Base-by-base conservation (phyloP, 2,888 invertebrate species). In the Theretra japonica region DNA sequence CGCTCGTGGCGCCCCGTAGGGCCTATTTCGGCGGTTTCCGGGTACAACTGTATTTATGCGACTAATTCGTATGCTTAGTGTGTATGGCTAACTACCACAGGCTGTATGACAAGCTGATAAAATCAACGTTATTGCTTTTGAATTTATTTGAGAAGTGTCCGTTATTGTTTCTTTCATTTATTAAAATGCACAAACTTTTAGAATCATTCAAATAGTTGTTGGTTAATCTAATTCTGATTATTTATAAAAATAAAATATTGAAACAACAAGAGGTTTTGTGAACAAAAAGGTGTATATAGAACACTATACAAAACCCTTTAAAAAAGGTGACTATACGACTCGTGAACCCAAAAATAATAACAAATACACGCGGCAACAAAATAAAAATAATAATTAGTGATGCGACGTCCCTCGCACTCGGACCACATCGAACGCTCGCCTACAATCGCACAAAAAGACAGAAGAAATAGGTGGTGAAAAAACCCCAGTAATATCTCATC, bases 21-120 rank as follows among this genome's bases (percentile, higher is more conserved):
- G 79, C 88, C 86, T 89, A 90, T 91, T 91, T 88, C 80, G 88
- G 83, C 79, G 80, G 86, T 89, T 91, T 91, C 92, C 90, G 86
- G 90, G 86, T 88, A 85, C 83, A 78, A 70, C 73, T 79, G 73
- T 75, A 73, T 77, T 76, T 78, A 73, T 76, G 73, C 70, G 78
- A 74, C 83, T 86, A 82, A 88, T 89, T 88, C 82, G 86, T 83
- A 90, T 90, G 84, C 88, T 80, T 80, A 82, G 80, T 85, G 78
- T 80, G 80, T 76, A 75, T 74, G 73, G 72, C 79, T 83, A 85
- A 84, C 83, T 84, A 83, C 79, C 79, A 77, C 80, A 82, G 79
- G 81, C 83, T 80, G 75, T 82, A 84, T 70, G 33, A 65, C 33
- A 70, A 56, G 56, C 56, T 53, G 28, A 6, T 30, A 62, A 70